Evolutionary conservation across 2,888 invertebrate genomes (phyloP).

Genomic region (Callyntrura sp.): DNA sequence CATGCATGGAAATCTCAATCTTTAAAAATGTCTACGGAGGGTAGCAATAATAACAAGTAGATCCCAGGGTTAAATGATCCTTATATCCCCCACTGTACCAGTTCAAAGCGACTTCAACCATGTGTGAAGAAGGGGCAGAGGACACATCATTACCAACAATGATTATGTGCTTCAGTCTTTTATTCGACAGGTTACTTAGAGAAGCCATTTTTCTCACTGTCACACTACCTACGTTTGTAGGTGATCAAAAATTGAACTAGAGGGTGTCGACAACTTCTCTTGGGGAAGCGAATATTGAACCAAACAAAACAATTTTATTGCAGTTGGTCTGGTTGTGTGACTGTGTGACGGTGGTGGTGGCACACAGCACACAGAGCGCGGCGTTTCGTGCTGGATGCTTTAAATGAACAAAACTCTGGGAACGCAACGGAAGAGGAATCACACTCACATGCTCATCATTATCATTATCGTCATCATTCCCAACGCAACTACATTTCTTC

Average conservation of each 20-base stretch:
- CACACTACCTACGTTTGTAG: constrained; percentile 65
- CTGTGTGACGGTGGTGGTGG: not conserved
- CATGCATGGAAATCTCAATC: not conserved
- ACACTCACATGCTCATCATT: constrained; percentile 79
- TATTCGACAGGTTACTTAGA: constrained; percentile 17
- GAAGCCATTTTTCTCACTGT: constrained; percentile 58
- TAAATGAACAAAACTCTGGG: constrained; percentile 55
- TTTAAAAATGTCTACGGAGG: not conserved
- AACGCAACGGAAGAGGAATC: constrained; percentile 79
- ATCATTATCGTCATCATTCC: constrained; percentile 61
- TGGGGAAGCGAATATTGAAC: constrained; percentile 68
- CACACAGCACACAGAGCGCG: no score
- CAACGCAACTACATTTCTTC: not conserved
- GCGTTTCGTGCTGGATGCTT: constrained; percentile 69
- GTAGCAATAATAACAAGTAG: not conserved
- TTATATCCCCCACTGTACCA: constrained; percentile 24
- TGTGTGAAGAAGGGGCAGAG: constrained; percentile 61
- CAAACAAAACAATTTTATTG: constrained; percentile 48
- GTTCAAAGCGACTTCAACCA: constrained; percentile 59
- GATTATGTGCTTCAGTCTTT: constrained; percentile 38
- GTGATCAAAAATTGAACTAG: constrained; percentile 30
- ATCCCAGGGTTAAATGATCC: constrained; percentile 52
- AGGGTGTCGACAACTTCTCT: constrained; percentile 73
- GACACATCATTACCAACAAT: constrained; percentile 36
- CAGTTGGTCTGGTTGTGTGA: constrained; percentile 46